Evolutionary conservation across 2,797 vertebrate genomes (phyloP), one percentile per base, ranked within the genome.

Genomic region (Tangara arthus): DNA sequence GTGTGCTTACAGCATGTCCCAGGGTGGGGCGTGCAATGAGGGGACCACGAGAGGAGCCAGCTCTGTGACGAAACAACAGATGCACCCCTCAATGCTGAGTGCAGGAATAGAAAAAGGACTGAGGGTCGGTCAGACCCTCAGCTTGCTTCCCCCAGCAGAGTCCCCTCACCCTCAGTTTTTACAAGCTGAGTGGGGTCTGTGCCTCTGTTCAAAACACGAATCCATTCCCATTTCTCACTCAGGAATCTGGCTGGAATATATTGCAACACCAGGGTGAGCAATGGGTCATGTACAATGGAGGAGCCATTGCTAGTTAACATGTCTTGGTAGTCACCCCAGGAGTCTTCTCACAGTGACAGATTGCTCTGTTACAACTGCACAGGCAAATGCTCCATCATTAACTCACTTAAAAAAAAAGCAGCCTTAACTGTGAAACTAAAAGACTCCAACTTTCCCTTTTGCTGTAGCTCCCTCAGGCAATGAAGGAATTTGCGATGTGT

Each of bases 311-410:
- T 83, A 89, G 87, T 95, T 97, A 94, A 71, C 85, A 79, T 76
- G 66, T 95, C 93, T 59, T 86, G 53, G 68, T 89, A 93, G 92
- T 94, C 94, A 96, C 93, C 93, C 49, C 61, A 82, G 92, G 89
- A 97, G 89, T 42, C 88, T 96, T 97, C 92, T 97, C 80, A 59
- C 41, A 34, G 84, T 97, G 97, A 97, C 83, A 96, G 95, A 97
- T 91, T 97, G 93, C 82, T 97, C 93, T 91, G 87, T 91, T 94
- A 95, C 94, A 90, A 94, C 87, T 78, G 97, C 94, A 86, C 75
- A 96, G 91, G 94, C 96, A 97, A 97, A 96, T 28, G 59, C 61
- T 93, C 95, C 64, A 94, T 96, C 96, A 97, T 97, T 96, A 97
- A 95, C 85, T 96, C 90, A 78, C 76, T 96, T 50, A 87, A 82